A percentile compares a stretch with the other conserved stretches of the same genome.
These are phyloP conservation scores for Podarcis raffonei DNA, from an alignment of 2,113 vertebrate genomes.

Conservation along the genomic window DNA sequence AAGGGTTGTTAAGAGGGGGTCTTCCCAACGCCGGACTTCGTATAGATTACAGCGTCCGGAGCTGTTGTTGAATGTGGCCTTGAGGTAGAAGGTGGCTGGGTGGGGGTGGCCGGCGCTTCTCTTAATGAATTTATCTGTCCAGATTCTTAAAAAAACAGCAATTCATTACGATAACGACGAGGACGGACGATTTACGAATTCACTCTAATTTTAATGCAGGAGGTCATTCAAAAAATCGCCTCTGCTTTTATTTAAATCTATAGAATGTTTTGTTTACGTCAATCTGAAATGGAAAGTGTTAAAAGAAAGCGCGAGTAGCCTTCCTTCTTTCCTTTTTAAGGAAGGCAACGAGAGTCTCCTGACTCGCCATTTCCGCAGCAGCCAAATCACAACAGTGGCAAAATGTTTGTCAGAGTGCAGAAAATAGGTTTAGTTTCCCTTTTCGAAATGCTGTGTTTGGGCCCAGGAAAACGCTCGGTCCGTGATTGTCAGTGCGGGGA, in stretches of 20 bases:
- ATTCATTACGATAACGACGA: neutral
- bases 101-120: neutral
- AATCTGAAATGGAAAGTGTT: neutral
- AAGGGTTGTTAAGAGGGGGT: neutral
- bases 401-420: neutral
- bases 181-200: neutral
- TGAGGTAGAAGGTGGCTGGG: neutral
- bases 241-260: neutral
- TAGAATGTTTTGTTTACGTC: neutral
- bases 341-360: neutral
- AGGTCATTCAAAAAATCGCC: neutral
- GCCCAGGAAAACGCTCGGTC: neutral
- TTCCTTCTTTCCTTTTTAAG: neutral
- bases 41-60: neutral
- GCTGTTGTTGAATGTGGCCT: conserved; percentile 22
- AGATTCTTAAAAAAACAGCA: neutral
- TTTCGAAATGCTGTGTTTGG: neutral
- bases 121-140: neutral
- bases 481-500: neutral
- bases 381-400: neutral
- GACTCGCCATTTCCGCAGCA: neutral
- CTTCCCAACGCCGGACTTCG: neutral
- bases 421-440: neutral
- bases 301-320: neutral
- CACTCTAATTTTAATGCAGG: neutral